phyloP scores from a whole-genome alignment of 2,888 invertebrate genomes.

The Agonum fuliginosum region DNA sequence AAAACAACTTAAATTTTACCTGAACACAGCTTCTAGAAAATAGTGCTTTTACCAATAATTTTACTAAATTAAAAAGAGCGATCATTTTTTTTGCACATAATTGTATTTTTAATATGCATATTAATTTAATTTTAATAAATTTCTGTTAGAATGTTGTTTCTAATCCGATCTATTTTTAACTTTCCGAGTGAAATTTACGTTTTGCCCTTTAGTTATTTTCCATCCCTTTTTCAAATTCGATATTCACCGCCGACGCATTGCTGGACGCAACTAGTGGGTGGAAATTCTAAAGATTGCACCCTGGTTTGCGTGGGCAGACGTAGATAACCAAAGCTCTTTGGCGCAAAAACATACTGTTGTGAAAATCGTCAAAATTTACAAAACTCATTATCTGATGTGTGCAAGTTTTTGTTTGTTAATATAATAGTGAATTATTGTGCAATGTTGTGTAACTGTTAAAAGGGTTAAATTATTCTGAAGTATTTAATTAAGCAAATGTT shows the following conservation, averaged over 20 bases:
- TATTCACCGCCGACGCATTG: constrained; percentile 21
- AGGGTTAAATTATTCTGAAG: no score
- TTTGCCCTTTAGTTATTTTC: not conserved
- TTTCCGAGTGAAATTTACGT: not conserved
- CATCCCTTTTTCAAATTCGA: constrained; percentile 7
- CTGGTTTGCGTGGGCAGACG: constrained; percentile 7
- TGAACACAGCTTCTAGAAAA: no score
- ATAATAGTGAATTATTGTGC: not conserved
- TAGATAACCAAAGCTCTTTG: constrained; percentile 6
- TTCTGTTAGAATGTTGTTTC: no score
- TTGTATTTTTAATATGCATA: no score
- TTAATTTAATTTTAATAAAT: no score
- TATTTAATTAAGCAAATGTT: not conserved
- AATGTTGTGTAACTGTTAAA: not conserved
- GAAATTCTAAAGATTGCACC: constrained; percentile 22
- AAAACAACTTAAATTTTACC: no score
- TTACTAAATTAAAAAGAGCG: no score
- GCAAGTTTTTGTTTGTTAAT: not conserved
- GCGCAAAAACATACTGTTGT: constrained; percentile 14
- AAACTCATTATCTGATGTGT: no score
- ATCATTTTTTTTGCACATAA: no score
- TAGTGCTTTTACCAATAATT: no score
- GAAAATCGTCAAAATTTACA: constrained; percentile 28
- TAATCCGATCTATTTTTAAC: no score
- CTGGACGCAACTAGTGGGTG: constrained; percentile 34